Evolutionary conservation across 2,888 invertebrate genomes (phyloP).

Genomic region (Pterostichus niger): DNA sequence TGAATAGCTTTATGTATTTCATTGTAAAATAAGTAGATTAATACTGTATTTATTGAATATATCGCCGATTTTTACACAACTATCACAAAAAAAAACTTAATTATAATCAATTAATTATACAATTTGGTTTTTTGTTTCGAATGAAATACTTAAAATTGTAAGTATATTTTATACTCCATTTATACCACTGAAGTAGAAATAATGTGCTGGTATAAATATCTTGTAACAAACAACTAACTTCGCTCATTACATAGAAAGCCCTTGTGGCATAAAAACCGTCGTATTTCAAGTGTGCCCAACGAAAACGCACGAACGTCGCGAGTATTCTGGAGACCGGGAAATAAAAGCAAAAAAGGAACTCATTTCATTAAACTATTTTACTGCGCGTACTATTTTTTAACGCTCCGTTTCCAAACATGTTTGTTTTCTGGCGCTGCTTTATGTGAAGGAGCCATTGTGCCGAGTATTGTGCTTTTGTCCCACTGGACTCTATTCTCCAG

Average conservation of each 20-base stretch:
- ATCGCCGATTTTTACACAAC: too few species aligned
- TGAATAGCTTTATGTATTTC: too few species aligned
- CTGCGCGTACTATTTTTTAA: slow-evolving; percentile 46
- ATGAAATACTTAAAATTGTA: too few species aligned
- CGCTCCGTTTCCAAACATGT: slow-evolving; percentile 61
- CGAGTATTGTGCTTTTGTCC: slow-evolving; percentile 12
- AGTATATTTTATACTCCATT: background rate
- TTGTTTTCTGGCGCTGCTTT: slow-evolving; percentile 41
- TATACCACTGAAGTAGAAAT: background rate
- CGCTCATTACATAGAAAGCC: slow-evolving; percentile 48
- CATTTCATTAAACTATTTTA: slow-evolving; percentile 60
- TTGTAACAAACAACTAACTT: slow-evolving; percentile 32
- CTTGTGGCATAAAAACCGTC: slow-evolving; percentile 22
- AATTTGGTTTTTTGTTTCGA: too few species aligned
- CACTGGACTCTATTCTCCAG: slow-evolving; percentile 15
- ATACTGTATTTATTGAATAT: too few species aligned
- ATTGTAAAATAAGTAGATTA: too few species aligned
- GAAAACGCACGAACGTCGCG: slow-evolving; percentile 40
- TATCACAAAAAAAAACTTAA: too few species aligned
- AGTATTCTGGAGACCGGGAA: slow-evolving; percentile 2
- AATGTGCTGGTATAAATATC: slow-evolving; percentile 25
- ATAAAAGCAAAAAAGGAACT: slow-evolving; percentile 39
- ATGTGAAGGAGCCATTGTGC: slow-evolving; percentile 12
- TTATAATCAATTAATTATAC: too few species aligned
- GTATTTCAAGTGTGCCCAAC: slow-evolving; percentile 46